Evolutionary conservation across 2,113 vertebrate species (phyloP), one percentile per base, ranked within the genome.

Genomic region (Solenodon paradoxus): DNA sequence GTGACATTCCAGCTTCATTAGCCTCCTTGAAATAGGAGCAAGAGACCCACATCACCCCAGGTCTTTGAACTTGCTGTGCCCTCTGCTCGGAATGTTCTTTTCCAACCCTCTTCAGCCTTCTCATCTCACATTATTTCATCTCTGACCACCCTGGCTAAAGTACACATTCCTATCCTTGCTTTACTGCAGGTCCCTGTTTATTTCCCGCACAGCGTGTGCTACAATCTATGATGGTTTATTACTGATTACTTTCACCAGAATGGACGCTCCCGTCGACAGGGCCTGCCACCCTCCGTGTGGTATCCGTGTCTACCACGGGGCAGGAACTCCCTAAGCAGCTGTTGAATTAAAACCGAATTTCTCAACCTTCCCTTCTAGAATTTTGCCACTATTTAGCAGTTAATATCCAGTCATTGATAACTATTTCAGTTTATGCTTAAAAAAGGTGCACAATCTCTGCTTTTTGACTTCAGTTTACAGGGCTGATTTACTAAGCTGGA

Each of bases 401-500:
- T 97, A 88, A 84, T 83, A 89, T 66, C 92, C 92, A 91, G 86
- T 94, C 96, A 88, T 74, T 95, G 96, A 95, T 68, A 97, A 74
- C 74, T 90, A 94, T 96, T 98, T 97, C 94, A 92, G 86, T 91
- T 98, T 77, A 85, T 89, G 66, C 93, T 96, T 97, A 96, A 96
- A 96, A 96, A 97, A 97, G 82, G 59, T 94, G 91, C 94, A 35
- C 15, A 61, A 5, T 79, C 24, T 79, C 80, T 45, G 57, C 22
- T 47, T 51, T 69, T 81, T 74, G 38, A 13, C 64, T 66, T 42
- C 74, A 78, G 61, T 47, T 61, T 81, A 77, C 24, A 84, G 69
- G 63, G n/a, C 47, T 88, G 57, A 26, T 64, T 74, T 69, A 57
- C 24, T 42, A 91, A 69, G 40, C 6, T 22, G 45, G 59, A 61